phyloP scores from a whole-genome alignment of 2,888 invertebrate species.

The Camponotus fellah region DNA sequence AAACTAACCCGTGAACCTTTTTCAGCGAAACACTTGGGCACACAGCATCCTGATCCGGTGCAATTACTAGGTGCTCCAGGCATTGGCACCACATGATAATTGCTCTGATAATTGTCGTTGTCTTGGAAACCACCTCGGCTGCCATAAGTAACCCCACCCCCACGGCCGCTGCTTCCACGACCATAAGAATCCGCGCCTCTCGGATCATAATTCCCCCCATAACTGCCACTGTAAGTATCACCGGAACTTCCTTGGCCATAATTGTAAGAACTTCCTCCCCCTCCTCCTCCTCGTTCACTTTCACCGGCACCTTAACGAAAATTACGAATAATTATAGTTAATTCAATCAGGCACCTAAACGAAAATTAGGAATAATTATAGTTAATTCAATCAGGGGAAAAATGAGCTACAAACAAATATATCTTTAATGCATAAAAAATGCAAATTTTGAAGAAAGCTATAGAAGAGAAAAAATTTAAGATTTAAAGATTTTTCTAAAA shows the following conservation, averaged over 20 bases:
- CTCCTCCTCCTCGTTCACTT: constrained; percentile 38
- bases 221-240: constrained; percentile 62
- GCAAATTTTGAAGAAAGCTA: background rate
- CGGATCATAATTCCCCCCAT: constrained; percentile 25
- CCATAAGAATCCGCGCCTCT: constrained; percentile 1
- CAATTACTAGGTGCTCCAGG: constrained; percentile 88
- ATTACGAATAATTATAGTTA: background rate
- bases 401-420: background rate
- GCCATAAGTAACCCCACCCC: background rate
- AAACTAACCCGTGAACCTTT: constrained; percentile 92
- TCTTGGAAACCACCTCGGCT: constrained; percentile 62
- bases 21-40: constrained; percentile 95
- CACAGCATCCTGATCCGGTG: constrained; percentile 90
- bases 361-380: background rate
- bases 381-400: background rate
- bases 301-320: constrained; percentile 30
- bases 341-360: constrained; percentile 8
- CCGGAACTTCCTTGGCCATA: constrained; percentile 60
- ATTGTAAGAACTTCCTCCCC: constrained; percentile 51
- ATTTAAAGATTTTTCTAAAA: background rate
- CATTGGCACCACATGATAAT: constrained; percentile 86
- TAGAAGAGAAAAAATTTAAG: background rate
- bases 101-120: constrained; percentile 83
- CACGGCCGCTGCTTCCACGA: constrained; percentile 14
- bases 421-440: background rate